Conservation (phyloP, 2,888 invertebrate genomes). For the Euzophera pinguis region DNA sequence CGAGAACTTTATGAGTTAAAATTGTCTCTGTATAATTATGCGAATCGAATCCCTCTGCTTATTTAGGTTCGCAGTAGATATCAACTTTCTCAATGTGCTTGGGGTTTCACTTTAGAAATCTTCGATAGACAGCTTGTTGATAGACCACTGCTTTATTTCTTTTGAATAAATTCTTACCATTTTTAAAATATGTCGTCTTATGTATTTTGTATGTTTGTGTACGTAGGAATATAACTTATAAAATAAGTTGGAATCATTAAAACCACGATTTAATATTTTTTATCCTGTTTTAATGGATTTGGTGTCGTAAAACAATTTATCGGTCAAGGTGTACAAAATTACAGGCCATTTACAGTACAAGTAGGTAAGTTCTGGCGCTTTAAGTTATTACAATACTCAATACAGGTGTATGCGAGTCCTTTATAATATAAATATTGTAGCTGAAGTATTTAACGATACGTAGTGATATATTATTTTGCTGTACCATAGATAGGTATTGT, state of each 20-base stretch:
- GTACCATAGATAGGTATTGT: slow-evolving; percentile 56
- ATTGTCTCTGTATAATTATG: too few species aligned
- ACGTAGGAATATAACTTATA: too few species aligned
- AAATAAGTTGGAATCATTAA: slow-evolving; percentile 33
- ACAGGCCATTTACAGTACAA: slow-evolving; percentile 68
- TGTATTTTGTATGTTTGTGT: too few species aligned
- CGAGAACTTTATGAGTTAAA: too few species aligned
- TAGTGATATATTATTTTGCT: slow-evolving; percentile 55
- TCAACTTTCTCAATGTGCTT: too few species aligned
- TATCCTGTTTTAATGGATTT: slow-evolving; percentile 68
- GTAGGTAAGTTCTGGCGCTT: slow-evolving; percentile 58
- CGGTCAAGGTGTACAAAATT: slow-evolving; percentile 75
- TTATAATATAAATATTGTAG: slow-evolving; percentile 50
- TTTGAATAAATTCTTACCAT: too few species aligned
- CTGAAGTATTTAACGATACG: slow-evolving; percentile 46
- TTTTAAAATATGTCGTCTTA: too few species aligned
- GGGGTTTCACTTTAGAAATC: too few species aligned
- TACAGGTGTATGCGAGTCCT: slow-evolving; percentile 51
- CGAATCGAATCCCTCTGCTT: too few species aligned
- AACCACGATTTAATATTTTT: slow-evolving; percentile 47
- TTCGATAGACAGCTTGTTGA: too few species aligned
- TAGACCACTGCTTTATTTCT: too few species aligned
- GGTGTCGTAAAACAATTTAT: slow-evolving; percentile 70
- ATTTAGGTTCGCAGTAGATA: too few species aligned
- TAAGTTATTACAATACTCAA: slow-evolving; percentile 45